Conservation (phyloP, 2,797 vertebrate genomes). For the Acrossocheilus wenchowensis region DNA sequence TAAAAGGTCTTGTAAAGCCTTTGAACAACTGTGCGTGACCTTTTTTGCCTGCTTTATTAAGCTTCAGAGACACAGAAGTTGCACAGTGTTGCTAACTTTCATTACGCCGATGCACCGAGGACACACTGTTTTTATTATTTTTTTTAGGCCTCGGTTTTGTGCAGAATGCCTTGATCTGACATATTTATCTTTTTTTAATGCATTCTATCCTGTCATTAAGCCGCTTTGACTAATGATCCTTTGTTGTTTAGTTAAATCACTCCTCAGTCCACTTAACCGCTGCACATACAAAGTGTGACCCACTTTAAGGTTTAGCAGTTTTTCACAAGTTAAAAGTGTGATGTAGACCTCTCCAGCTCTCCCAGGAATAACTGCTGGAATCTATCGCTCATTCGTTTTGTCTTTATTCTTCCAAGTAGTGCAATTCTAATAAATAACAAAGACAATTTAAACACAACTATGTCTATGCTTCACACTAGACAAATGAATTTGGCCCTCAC, state of each 20-base stretch:
- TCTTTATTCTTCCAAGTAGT: slow-evolving; percentile 38
- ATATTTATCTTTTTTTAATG: slow-evolving; percentile 46
- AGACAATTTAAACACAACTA: slow-evolving; percentile 31
- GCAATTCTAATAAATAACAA: slow-evolving; percentile 40
- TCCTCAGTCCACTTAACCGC: slow-evolving; percentile 39
- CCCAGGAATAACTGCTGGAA: slow-evolving; percentile 45
- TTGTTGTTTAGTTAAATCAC: slow-evolving; percentile 51
- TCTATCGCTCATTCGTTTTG: slow-evolving; percentile 39
- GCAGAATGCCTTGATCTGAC: slow-evolving; percentile 51
- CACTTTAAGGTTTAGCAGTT: slow-evolving; percentile 39
- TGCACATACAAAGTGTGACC: slow-evolving; percentile 27
- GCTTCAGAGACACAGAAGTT: slow-evolving; percentile 46
- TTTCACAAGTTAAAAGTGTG: slow-evolving; percentile 41
- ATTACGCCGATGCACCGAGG: slow-evolving; percentile 36
- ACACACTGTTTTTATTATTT: slow-evolving; percentile 44
- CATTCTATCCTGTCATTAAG: slow-evolving; percentile 46
- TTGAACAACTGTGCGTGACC: slow-evolving; percentile 79
- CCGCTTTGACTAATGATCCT: slow-evolving; percentile 43
- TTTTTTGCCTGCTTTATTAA: slow-evolving; percentile 49
- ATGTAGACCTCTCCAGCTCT: slow-evolving; percentile 41
- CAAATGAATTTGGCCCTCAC: slow-evolving; percentile 8
- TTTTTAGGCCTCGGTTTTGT: slow-evolving; percentile 27
- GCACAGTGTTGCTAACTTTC: slow-evolving; percentile 54
- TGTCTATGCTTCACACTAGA: slow-evolving; percentile 30
- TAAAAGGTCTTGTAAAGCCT: slow-evolving; percentile 80